phyloP scores from a whole-genome alignment of 2,113 vertebrate species.

The Ploceus nigricollis region DNA sequence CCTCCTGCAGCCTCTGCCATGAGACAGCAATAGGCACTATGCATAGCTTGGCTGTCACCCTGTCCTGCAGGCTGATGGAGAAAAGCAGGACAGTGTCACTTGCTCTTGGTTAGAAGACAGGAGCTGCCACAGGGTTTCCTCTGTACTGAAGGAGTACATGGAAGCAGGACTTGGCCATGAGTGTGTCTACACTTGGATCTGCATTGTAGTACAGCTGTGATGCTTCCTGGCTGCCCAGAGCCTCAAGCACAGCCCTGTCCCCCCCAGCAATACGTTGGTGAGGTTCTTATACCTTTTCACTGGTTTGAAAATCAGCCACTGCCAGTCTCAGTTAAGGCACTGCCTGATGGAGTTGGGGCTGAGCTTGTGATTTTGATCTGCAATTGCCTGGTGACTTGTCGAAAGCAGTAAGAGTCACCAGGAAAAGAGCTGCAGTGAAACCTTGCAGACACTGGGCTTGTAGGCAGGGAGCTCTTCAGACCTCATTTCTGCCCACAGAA shows the following conservation, averaged over 20 bases:
- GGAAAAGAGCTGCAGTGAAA: background rate
- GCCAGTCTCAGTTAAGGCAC: background rate
- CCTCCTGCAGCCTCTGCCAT: background rate
- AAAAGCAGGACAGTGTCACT: background rate
- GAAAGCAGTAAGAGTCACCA: background rate
- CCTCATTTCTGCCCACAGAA: rapidly evolving
- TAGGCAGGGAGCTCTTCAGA: background rate
- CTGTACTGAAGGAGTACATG: background rate
- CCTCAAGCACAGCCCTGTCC: background rate
- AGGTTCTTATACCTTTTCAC: background rate
- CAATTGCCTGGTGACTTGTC: background rate
- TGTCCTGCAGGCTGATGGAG: background rate
- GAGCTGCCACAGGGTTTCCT: background rate
- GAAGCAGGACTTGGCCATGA: background rate
- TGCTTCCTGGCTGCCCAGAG: background rate
- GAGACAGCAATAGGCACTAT: background rate
- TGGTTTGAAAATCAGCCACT: background rate
- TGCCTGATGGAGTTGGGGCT: background rate
- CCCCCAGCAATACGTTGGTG: background rate
- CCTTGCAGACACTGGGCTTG: background rate
- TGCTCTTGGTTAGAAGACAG: background rate
- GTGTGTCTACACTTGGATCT: background rate
- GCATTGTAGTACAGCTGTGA: background rate
- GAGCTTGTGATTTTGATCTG: background rate
- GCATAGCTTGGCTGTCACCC: background rate